phyloP scores from a whole-genome alignment of 2,113 vertebrate species.

The Puntigrus tetrazona region DNA sequence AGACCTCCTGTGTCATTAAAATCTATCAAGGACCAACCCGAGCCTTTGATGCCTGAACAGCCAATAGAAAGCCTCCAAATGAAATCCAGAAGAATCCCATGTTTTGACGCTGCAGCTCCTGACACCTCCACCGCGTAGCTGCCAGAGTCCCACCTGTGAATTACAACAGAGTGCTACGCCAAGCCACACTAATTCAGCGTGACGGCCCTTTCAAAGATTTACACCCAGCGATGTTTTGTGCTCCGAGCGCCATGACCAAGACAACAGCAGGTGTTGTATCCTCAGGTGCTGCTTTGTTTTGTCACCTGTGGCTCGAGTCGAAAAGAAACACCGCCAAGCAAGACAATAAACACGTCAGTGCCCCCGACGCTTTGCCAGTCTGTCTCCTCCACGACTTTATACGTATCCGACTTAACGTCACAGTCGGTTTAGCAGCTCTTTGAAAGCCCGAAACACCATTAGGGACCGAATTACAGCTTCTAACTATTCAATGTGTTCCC shows the following conservation, averaged over 20 bases:
- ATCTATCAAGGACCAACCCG: not conserved
- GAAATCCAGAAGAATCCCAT: not conserved
- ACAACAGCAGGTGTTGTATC: constrained; percentile 51
- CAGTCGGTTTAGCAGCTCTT: not conserved
- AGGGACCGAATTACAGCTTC: not conserved
- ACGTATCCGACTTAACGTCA: not conserved
- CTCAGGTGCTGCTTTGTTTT: constrained; percentile 43
- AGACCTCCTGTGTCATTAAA: not conserved
- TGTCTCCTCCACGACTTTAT: not conserved
- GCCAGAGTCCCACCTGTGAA: constrained; percentile 52
- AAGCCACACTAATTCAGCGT: constrained; percentile 48
- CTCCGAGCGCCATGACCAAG: constrained; percentile 43
- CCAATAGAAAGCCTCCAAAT: constrained; percentile 15
- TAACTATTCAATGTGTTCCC: constrained; percentile 10
- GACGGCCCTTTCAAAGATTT: constrained; percentile 51
- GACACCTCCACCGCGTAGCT: constrained; percentile 41
- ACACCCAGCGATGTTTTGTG: constrained; percentile 36
- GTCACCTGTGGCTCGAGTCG: constrained; percentile 51
- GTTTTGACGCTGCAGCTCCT: constrained; percentile 34
- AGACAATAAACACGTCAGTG: constrained; percentile 32
- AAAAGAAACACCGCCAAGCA: not conserved
- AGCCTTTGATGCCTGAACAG: not conserved
- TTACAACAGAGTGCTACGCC: constrained; percentile 36
- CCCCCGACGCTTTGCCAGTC: not conserved
- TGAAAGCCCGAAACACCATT: not conserved